Base-by-base conservation (phyloP, 2,888 invertebrate genomes). In the Tanaodytes sp. region DNA sequence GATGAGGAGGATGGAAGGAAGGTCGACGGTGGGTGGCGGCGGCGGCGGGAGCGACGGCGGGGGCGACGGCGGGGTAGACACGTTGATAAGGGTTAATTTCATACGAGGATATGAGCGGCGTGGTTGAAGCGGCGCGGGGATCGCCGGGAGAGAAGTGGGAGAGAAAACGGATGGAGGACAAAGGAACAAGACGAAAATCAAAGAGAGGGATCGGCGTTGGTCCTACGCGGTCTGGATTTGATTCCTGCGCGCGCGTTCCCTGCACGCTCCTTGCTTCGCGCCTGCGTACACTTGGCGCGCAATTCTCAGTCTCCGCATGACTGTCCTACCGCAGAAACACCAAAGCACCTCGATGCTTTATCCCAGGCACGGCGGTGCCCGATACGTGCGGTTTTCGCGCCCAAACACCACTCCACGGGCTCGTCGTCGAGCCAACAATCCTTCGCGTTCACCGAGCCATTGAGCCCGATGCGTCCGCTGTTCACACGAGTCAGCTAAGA, bases 21-120 rank as follows among this genome's bases (percentile, higher is more conserved):
- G 42, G 54, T 59, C 67, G 70, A 71, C 30, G 67, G 66, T 54
- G 62, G 59, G 52, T 45, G 68, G 67, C 54, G 68, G 66, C 57
- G 69, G 70, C 49, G 45, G 59, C 58, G 42, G 66, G 42, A 51
- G 57, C 67, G 70, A 71, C 30, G 67, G 66, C 51, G 62, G 59
- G 52, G 68, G 67, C 54, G 68, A 64, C 57, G 69, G 70, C 49
- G 45, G 59, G 74, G 74, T 70, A 70, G 73, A 74, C 71, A 76
- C 73, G 77, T 84, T 86, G 86, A 86, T 86, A 86, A 86, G 85
- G 85, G 85, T 86, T 86, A 86, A 86, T 86, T 85, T 86, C 83
- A 83, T 82, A 84, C 79, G 82, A 82, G 82, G 76, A 79, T 78
- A 76, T 77, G 72, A 77, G 76, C 76, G 71, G 68, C 79, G 78